These are phyloP conservation scores for Lamellibrachia columna DNA, from an alignment of 2,888 invertebrate species.

Conservation along the genomic window DNA sequence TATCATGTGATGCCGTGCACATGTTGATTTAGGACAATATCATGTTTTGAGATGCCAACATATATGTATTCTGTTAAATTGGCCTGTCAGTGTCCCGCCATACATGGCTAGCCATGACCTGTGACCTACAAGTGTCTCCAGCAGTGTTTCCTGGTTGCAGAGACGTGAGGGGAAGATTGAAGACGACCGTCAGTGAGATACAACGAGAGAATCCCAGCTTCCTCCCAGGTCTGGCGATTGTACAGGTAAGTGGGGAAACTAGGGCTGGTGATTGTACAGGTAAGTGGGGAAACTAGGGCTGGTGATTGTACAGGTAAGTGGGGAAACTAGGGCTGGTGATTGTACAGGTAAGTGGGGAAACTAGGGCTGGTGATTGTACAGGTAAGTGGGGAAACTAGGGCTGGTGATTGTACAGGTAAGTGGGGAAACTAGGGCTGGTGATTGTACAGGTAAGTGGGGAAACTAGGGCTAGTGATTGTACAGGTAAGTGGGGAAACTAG, in stretches of 20 bases:
- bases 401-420: constrained; percentile 75
- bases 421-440: constrained; percentile 74
- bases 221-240: constrained; percentile 75
- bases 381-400: no score
- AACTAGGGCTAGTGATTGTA: background rate
- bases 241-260: background rate
- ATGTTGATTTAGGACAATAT: no score
- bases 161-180: constrained; percentile 53
- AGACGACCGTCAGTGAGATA: constrained; percentile 48
- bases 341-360: no score
- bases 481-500: background rate
- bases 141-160: constrained; percentile 44
- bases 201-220: constrained; percentile 70
- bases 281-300: background rate
- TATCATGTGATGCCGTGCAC: no score
- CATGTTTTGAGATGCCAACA: no score
- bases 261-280: background rate
- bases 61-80: no score
- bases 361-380: no score
- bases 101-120: background rate
- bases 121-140: background rate
- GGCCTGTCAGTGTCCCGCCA: no score
- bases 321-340: no score
- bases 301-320: no score
- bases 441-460: background rate